A percentile compares a stretch with the other conserved stretches of the same genome.
Conservation (phyloP, 2,113 vertebrate genomes). For the Semnopithecus entellus region DNA sequence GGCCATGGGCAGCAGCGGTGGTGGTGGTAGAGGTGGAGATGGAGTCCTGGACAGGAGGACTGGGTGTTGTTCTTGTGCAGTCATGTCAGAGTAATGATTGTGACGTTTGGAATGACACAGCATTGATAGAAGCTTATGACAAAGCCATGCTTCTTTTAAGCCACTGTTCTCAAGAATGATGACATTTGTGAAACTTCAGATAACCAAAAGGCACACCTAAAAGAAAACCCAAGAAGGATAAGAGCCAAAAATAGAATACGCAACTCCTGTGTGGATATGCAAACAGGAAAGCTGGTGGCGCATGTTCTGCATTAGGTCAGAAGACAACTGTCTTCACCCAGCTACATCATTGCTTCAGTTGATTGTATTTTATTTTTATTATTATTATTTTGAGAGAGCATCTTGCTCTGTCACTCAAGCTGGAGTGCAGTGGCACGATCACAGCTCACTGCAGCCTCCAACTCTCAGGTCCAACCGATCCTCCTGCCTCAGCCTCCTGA, state of each 20-base stretch:
- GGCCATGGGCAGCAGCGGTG: too few species aligned
- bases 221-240: slow-evolving; percentile 91
- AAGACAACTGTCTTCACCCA: slow-evolving; percentile 92
- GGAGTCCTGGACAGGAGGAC: neutral
- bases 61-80: neutral
- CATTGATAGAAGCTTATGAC: slow-evolving; percentile 97
- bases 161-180: slow-evolving; percentile 89
- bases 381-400: too few species aligned
- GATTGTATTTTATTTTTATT: too few species aligned
- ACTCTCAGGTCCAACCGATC: too few species aligned
- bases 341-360: slow-evolving; percentile 90
- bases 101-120: slow-evolving; percentile 98
- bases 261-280: slow-evolving; percentile 41
- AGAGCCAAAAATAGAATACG: slow-evolving; percentile 87
- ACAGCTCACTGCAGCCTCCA: too few species aligned
- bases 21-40: too few species aligned
- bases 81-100: slow-evolving; percentile 93
- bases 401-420: too few species aligned
- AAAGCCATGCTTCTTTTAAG: slow-evolving; percentile 98
- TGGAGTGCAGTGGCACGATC: too few species aligned
- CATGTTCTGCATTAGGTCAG: slow-evolving; percentile 94
- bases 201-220: slow-evolving; percentile 86
- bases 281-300: slow-evolving; percentile 93
- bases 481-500: too few species aligned
- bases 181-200: slow-evolving; percentile 83